phyloP scores from a whole-genome alignment of 35 echinoderm and acorn worm genomes.

The Chiridota heheva region DNA sequence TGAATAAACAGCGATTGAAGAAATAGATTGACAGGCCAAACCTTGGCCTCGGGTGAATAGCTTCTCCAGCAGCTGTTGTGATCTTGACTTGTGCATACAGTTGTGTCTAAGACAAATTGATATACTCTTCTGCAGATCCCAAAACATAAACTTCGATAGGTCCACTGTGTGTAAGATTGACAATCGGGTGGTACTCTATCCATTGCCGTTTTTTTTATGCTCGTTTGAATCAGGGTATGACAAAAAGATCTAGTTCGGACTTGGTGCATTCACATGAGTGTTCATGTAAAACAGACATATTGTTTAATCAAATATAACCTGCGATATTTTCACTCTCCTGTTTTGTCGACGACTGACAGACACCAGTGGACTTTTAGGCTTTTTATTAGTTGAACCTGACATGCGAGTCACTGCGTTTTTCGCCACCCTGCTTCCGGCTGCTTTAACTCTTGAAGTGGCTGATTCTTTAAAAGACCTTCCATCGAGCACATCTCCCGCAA shows the following conservation, averaged over 20 bases:
- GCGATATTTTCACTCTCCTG: neutral
- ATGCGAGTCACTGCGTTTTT: neutral
- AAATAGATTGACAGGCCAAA: no score
- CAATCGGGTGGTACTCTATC: no score
- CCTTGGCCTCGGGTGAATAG: no score
- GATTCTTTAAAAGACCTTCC: conserved; percentile 5
- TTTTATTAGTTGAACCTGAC: neutral
- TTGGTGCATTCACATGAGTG: conserved; percentile 52
- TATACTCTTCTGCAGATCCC: no score
- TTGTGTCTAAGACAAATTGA: no score
- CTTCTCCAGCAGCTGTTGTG: no score
- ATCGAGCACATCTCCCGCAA: conserved; percentile 28
- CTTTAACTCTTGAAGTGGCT: conserved; percentile 22
- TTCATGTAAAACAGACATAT: conserved; percentile 62
- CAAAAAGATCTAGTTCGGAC: conserved; percentile 67
- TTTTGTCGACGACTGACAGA: neutral
- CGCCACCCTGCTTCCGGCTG: neutral
- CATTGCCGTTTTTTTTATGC: no score
- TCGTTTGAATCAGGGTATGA: no score
- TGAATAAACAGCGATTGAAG: no score
- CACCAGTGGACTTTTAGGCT: neutral
- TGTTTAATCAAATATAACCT: conserved; percentile 6
- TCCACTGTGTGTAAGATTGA: no score
- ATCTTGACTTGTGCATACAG: no score
- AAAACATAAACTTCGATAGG: no score